Conservation (phyloP, 2,113 vertebrate species). For the Phasianus colchicus region DNA sequence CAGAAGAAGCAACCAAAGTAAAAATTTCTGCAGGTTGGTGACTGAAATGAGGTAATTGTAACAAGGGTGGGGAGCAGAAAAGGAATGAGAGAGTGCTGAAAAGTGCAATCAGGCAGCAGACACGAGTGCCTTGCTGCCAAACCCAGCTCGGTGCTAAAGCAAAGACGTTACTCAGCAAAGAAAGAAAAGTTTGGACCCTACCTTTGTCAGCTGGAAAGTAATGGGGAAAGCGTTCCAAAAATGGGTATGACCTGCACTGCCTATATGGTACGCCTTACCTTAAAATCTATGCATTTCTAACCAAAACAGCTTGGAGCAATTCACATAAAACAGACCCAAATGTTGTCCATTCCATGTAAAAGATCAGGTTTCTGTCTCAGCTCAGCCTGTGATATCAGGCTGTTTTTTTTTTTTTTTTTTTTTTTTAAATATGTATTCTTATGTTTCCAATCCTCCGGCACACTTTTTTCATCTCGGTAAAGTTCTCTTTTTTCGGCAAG, state of each 20-base stretch:
- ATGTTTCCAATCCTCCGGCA: conserved; percentile 78
- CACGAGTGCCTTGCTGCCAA: conserved; percentile 23
- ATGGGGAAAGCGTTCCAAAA: conserved; percentile 72
- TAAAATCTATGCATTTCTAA: conserved; percentile 83
- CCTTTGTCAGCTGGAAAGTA: conserved; percentile 78
- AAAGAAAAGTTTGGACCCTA: conserved; percentile 74
- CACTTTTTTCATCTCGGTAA: conserved; percentile 77
- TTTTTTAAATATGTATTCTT: conserved; percentile 73
- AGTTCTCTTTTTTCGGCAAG: conserved; percentile 50
- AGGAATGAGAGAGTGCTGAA: conserved; percentile 46
- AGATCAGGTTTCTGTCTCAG: conserved; percentile 83
- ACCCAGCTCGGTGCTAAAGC: conserved; percentile 3
- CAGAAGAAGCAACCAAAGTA: background rate
- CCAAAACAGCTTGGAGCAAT: conserved; percentile 88
- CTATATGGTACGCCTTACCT: conserved; percentile 76
- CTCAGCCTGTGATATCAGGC: conserved; percentile 79
- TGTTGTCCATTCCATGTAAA: conserved; percentile 82
- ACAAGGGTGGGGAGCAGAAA: background rate
- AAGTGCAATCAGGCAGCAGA: conserved; percentile 42
- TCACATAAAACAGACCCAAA: conserved; percentile 86
- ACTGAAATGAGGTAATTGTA: background rate
- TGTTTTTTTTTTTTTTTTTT: background rate
- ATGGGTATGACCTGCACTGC: conserved; percentile 74
- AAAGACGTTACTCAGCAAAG: conserved; percentile 50
- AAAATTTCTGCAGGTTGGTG: background rate